A percentile compares a stretch with the other conserved stretches of the same genome.
phyloP scores from a whole-genome alignment of 53 echinoderm and acorn worm species.

The Holothuria leucospilota region DNA sequence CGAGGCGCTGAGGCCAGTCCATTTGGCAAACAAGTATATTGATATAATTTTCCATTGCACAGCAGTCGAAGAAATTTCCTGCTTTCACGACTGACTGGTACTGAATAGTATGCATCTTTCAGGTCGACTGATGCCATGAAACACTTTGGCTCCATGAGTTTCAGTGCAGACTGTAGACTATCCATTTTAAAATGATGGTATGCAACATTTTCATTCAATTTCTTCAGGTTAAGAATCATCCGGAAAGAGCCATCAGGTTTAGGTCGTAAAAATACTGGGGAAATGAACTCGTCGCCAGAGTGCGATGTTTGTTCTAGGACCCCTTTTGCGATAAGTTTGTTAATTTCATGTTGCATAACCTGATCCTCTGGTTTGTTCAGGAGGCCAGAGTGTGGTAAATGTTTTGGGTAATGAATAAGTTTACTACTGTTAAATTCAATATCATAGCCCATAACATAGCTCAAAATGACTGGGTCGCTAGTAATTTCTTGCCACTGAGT shows the following conservation, averaged over 20 bases:
- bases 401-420: too few species aligned
- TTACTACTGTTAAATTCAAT: too few species aligned
- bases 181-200: too few species aligned
- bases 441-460: too few species aligned
- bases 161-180: background rate
- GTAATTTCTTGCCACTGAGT: background rate
- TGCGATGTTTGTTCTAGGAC: too few species aligned
- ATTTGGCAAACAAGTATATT: background rate
- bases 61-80: background rate
- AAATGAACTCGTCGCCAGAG: too few species aligned
- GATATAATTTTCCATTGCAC: background rate
- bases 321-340: background rate
- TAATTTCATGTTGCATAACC: background rate
- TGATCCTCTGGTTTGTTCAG: background rate
- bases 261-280: too few species aligned
- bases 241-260: background rate
- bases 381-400: too few species aligned
- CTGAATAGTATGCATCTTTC: too few species aligned
- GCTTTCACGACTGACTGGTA: background rate
- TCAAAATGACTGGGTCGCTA: too few species aligned
- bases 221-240: background rate
- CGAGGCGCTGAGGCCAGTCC: background rate
- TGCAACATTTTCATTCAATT: too few species aligned
- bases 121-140: too few species aligned
- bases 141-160: background rate